Base-by-base conservation (phyloP, 1,140 invertebrate genomes). In the Nasonia giraulti region DNA sequence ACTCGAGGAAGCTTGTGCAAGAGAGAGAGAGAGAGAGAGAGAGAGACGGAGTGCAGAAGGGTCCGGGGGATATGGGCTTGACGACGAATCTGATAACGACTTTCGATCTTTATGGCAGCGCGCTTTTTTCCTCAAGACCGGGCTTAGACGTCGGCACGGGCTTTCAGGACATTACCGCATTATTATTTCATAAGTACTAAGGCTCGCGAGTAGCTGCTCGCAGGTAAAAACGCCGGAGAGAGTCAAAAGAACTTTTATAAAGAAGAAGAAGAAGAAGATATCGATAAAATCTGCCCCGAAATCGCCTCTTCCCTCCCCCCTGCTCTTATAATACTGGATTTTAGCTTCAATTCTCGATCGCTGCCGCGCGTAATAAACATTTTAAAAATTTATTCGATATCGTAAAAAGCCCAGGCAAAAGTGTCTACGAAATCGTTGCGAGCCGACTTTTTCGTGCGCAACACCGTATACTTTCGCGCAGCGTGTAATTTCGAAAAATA, bases 11-110 rank as follows among this genome's bases (percentile, higher is more conserved):
- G 68, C 68, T 23, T 23, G 55, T 1, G 11, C 8, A 40, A n/a
- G n/a, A 68, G 6, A n/a, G 37, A n/a, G 66, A 68, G 6, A n/a
- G 2, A 68, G 6, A n/a, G 37, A 68, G 6, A n/a, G 37, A n/a
- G 66, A 68, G 6, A n/a, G 2, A 33, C 27, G 27, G n/a, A 3
- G 12, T 73, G 47, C n/a, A 55, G 40, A 79, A 86, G 87, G 87
- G 78, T 79, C 83, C 20, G 69, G 40, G 37, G 37, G 31, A 77
- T 74, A 77, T 50, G 79, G 80, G 87, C 87, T 55, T 17, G 85
- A 84, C 86, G 84, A 79, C 68, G 77, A 85, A 89, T 89, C 88
- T 88, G 88, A 89, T 89, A 89, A 89, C 6, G 85, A 87, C 83
- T 87, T 87, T 89, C 87, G 85, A 88, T 88, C 87, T 87, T 88